phyloP scores from a whole-genome alignment of 2,113 vertebrate genomes.

The Pipa parva region DNA sequence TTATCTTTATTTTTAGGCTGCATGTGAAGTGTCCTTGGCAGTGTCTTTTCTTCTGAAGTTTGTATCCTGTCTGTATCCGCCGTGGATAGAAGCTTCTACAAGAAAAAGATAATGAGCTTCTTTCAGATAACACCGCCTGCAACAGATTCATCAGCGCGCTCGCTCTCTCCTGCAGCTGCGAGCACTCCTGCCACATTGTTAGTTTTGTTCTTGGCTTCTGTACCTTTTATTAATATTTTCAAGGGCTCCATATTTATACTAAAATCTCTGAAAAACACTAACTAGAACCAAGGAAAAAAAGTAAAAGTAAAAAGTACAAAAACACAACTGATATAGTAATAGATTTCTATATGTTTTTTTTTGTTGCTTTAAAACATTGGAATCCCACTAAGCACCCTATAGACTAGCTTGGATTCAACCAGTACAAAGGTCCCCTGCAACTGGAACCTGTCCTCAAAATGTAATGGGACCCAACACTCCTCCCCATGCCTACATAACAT shows the following conservation, averaged over 20 bases:
- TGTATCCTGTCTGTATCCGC: slow-evolving; percentile 21
- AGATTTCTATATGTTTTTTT: too few species aligned
- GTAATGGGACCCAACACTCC: too few species aligned
- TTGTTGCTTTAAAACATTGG: too few species aligned
- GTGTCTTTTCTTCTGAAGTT: slow-evolving; percentile 19
- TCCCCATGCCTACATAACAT: too few species aligned
- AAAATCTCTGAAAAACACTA: neutral
- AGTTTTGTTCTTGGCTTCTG: slow-evolving; percentile 8
- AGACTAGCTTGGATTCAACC: too few species aligned
- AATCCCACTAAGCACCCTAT: too few species aligned
- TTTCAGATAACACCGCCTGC: slow-evolving; percentile 9
- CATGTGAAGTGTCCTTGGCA: slow-evolving; percentile 15
- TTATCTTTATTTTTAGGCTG: slow-evolving; percentile 20
- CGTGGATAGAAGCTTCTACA: slow-evolving; percentile 17
- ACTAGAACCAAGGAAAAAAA: neutral
- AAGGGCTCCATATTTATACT: neutral
- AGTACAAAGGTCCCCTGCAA: too few species aligned
- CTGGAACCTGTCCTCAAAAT: too few species aligned
- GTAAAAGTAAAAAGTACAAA: too few species aligned
- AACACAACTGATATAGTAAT: too few species aligned
- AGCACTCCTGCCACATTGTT: slow-evolving; percentile 6
- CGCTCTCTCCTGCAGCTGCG: slow-evolving; percentile 1
- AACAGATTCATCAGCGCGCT: slow-evolving; percentile 8
- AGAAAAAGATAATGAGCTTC: slow-evolving; percentile 18
- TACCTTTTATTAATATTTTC: slow-evolving; percentile 12